Base-by-base conservation (phyloP, 1,140 invertebrate species). In the Diorhabda carinulata region DNA sequence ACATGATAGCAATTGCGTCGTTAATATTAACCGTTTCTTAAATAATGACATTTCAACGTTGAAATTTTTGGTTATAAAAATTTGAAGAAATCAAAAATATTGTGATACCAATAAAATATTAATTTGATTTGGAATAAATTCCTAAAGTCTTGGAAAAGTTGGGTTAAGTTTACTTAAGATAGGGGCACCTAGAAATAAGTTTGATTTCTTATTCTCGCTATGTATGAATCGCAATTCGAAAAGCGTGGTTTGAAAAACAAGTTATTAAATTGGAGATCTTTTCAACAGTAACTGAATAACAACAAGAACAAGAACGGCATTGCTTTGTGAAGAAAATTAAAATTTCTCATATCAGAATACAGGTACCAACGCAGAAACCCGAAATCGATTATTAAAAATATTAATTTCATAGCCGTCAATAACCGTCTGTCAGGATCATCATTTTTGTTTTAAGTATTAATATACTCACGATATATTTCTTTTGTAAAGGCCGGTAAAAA, bases 301-400 rank as follows among this genome's bases (percentile, higher is more conserved):
- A 9, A 52, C 6, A 52, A 9, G 6, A 41, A 6, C 58, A 6
- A 10, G n/a, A 60, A 60, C 58, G 61, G 44, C 61, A 56, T 65
- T 56, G 47, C 63, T 56, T 59, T 66, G 65, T 66, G 59, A 43
- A 7, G 57, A 45, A 59, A 66, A 66, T 66, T 66, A 66, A 66
- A 57, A 52, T n/a, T 43, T 5, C 40, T 45, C 40, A 44, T 41
- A 8, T 47, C 57, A 41, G 65, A 66, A 57, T 3, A 42, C 65
- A 71, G 62, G 57, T 65, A 61, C 45, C 25, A 25, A 25, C 25
- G 1, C 25, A 25, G 63, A 66, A 67, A 67, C 60, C 72, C 67
- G 40, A 71, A 73, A 73, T 73, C 72, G 72, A 73, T 73, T 73
- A 73, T 73, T 73, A 71, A 73, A 72, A 73, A 73, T 73, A 73